Percentiles rank a stretch among this genome's conserved stretches.
Conservation (phyloP, 2,888 invertebrate species). For the Bursaphelenchus okinawaensis region DNA sequence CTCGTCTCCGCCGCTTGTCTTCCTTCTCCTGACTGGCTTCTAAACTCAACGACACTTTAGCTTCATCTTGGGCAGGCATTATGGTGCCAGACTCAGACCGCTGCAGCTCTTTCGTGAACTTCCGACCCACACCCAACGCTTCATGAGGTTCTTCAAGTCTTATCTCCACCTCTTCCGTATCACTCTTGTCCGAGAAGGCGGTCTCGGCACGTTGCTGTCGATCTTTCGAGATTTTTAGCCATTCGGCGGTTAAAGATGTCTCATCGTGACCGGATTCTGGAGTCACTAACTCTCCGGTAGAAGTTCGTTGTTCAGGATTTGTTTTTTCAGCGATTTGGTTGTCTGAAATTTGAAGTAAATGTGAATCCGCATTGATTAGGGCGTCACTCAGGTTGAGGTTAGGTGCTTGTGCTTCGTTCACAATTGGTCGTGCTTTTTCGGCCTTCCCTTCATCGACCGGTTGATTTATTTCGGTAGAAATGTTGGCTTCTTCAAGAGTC, state of each 20-base stretch:
- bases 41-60: background rate
- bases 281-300: background rate
- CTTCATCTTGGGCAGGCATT: background rate
- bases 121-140: slow-evolving; percentile 16
- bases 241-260: background rate
- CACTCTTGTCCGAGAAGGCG: background rate
- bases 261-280: background rate
- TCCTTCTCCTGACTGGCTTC: background rate
- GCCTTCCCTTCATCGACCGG: background rate
- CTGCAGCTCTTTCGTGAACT: slow-evolving; percentile 8
- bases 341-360: slow-evolving; percentile 6
- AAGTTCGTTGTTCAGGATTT: background rate
- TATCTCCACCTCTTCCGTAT: background rate
- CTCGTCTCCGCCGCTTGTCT: background rate
- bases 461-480: background rate
- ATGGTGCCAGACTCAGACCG: slow-evolving; percentile 1
- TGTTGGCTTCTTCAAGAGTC: background rate
- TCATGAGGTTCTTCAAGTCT: slow-evolving; percentile 14
- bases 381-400: slow-evolving; percentile 6
- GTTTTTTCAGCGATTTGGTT: background rate
- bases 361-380: background rate
- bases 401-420: background rate
- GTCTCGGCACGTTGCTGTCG: background rate
- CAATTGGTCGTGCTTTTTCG: background rate
- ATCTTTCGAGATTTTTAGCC: background rate